Base-by-base conservation (phyloP, 1,140 invertebrate species). In the Drosophila ohnishii region DNA sequence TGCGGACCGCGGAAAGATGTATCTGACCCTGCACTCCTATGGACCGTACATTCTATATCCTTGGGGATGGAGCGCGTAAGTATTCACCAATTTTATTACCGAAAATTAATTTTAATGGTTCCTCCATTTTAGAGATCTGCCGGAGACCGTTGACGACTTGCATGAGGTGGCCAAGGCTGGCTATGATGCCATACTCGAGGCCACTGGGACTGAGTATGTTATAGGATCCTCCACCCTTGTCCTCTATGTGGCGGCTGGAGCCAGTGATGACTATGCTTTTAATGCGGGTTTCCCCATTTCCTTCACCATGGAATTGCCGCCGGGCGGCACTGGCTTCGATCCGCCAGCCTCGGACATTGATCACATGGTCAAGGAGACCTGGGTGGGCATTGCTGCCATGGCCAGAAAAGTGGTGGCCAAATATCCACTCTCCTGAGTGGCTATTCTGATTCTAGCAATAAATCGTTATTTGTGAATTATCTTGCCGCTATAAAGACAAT, bases 231-330 rank as follows among this genome's bases (percentile, higher is more conserved):
- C 94, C 2, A 94, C 94, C 3, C 90, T 92, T 3, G 90, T 94
- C 8, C 87, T 95, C 3, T 93, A 93, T 70, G 88, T 75, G 57
- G 92, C 93, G 0, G 92, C 92, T 32, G 93, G 93, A 1, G 94
- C 93, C 11, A 95, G 94, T 22, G 93, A 95, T 70, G 95, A 96
- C 88, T 96, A 94, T 92, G 94, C 94, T 2, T 93, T 94, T 37
- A 92, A 92, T 19, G 93, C 92, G 4, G 92, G 92, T 0, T 93
- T 96, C 39, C 93, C 94, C 35, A 93, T 95, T 55, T 93, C 94
- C 1, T 96, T 94, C 80, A 94, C 95, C 2, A 92, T 96, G 79
- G 96, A 96, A 91, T 91, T 96, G 22, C 93, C 95, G 0, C 94
- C 94, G 14, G 94, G 93, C 51, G 94, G 94, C 10, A 37, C 34